phyloP scores from a whole-genome alignment of 2,797 vertebrate species.

The Xenentodon cancila region DNA sequence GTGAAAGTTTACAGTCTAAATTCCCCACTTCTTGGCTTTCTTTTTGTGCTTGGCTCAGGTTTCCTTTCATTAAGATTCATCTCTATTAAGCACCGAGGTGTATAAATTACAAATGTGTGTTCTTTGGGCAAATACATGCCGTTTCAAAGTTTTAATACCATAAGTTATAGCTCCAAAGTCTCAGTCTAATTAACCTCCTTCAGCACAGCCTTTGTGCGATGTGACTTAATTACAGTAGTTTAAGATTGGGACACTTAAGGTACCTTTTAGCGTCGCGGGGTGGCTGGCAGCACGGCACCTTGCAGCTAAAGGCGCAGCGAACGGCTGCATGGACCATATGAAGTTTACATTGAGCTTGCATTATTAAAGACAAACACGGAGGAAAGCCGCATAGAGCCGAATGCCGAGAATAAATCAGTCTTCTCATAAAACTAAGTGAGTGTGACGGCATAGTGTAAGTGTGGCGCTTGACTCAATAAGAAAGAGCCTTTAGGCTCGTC shows the following conservation, averaged over 20 bases:
- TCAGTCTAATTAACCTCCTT: slow-evolving; percentile 8
- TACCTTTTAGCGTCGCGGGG: neutral
- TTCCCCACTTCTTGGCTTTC: too few relatives aligned
- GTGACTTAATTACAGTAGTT: slow-evolving; percentile 9
- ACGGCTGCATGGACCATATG: neutral
- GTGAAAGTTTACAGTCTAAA: too few relatives aligned
- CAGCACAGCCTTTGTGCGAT: slow-evolving; percentile 2
- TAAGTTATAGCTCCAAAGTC: neutral
- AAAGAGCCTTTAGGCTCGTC: neutral
- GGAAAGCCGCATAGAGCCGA: neutral
- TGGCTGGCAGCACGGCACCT: neutral
- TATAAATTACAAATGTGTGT: slow-evolving; percentile 19
- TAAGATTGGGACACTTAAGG: neutral
- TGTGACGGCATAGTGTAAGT: neutral
- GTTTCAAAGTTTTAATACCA: slow-evolving; percentile 4
- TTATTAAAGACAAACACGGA: slow-evolving; percentile 8
- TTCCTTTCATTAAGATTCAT: too few relatives aligned
- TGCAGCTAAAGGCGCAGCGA: neutral
- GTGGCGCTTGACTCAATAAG: neutral
- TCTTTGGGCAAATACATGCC: neutral
- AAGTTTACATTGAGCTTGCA: neutral
- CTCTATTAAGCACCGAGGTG: neutral
- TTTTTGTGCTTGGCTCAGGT: too few relatives aligned
- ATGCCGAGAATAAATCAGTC: neutral
- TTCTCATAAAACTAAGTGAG: neutral